Evolutionary conservation across 2,113 vertebrate species (phyloP).

Genomic region (Diglossa brunneiventris): DNA sequence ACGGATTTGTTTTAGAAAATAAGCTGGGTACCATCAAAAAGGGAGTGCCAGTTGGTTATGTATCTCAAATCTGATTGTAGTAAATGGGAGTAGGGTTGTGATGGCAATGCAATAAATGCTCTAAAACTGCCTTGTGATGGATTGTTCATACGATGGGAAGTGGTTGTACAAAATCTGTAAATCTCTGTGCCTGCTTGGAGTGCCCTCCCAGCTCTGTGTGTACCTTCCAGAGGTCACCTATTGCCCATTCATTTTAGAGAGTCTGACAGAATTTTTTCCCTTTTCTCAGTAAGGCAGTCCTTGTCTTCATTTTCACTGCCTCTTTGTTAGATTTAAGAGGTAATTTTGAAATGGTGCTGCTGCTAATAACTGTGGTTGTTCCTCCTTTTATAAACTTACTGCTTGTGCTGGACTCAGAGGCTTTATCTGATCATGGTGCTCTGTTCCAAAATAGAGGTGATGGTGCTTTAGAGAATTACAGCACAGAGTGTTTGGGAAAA

Average conservation of each 20-base stretch:
- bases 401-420: neutral
- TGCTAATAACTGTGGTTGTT: neutral
- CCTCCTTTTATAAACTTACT: neutral
- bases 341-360: neutral
- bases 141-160: constrained; percentile 1
- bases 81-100: constrained; percentile 27
- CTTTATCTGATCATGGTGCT: neutral
- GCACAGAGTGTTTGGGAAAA: neutral
- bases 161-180: constrained; percentile 25
- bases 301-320: neutral
- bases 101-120: constrained; percentile 36
- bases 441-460: neutral
- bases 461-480: neutral
- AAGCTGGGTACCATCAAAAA: neutral
- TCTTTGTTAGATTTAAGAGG: neutral
- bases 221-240: neutral
- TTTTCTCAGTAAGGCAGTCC: neutral
- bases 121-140: constrained; percentile 35
- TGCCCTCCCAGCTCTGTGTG: neutral
- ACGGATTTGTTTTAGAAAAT: neutral
- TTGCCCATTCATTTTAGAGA: constrained; percentile 3
- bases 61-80: constrained; percentile 51
- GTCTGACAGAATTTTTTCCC: neutral
- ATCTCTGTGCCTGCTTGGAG: neutral
- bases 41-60: neutral